Evolutionary conservation across 2,113 vertebrate species (phyloP).

Genomic region (Alexandromys fortis): DNA sequence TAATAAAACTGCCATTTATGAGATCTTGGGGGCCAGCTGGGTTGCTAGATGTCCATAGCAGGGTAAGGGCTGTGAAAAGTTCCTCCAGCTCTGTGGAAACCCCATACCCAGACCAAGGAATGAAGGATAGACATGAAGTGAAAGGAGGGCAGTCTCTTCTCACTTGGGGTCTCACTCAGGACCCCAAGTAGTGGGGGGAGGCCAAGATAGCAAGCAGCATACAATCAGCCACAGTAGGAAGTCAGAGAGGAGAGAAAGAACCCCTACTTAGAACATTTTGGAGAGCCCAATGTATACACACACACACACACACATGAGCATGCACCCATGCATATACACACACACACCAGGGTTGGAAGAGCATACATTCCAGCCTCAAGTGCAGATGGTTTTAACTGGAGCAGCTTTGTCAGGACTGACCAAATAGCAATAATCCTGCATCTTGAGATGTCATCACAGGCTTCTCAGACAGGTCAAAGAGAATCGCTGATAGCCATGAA

Average conservation of each 20-base stretch:
- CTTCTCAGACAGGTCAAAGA: neutral
- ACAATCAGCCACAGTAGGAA: rapidly evolving
- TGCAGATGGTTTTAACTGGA: rapidly evolving
- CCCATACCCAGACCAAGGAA: neutral
- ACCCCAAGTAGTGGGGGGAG: neutral
- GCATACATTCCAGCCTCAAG: neutral
- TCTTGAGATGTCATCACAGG: neutral
- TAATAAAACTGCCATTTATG: neutral
- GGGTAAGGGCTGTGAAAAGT: rapidly evolving
- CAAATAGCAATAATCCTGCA: neutral
- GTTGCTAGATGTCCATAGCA: neutral
- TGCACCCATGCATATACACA: neutral
- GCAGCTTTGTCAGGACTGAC: neutral
- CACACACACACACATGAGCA: neutral
- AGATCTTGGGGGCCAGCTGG: neutral
- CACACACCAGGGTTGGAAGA: neutral
- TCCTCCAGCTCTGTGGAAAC: neutral
- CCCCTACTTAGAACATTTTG: rapidly evolving
- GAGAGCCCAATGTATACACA: neutral
- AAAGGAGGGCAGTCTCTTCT: neutral
- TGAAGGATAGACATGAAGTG: rapidly evolving
- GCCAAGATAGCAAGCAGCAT: neutral
- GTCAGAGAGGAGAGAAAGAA: neutral
- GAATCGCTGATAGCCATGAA: neutral
- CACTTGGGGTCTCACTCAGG: neutral